Conservation (phyloP, 2,113 vertebrate genomes). For the Gambusia affinis region DNA sequence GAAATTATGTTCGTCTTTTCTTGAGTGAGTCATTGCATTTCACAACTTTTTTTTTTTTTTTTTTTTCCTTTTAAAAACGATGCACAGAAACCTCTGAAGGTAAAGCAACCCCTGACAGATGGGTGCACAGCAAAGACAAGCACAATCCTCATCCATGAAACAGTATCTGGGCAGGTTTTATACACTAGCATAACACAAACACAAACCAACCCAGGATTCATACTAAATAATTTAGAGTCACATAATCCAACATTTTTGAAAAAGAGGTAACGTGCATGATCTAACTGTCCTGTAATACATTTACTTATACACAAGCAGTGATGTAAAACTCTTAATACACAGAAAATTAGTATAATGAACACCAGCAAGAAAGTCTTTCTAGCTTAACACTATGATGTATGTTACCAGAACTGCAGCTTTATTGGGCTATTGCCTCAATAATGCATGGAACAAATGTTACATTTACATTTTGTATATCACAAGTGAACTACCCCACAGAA, state of each 20-base stretch:
- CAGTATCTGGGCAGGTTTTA: slow-evolving; percentile 5
- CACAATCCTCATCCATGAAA: slow-evolving; percentile 6
- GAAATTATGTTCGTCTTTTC: not conserved
- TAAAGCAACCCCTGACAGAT: not conserved
- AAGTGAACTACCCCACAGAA: not conserved
- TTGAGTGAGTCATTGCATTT: not conserved
- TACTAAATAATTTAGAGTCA: slow-evolving; percentile 22
- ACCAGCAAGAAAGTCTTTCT: slow-evolving; percentile 8
- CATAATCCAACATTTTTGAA: not conserved
- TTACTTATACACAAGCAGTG: not conserved
- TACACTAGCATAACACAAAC: slow-evolving; percentile 1
- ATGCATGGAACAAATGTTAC: slow-evolving; percentile 24
- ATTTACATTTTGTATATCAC: slow-evolving; percentile 28
- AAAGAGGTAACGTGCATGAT: slow-evolving; percentile 4
- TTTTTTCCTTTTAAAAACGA: not conserved
- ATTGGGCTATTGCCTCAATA: slow-evolving; percentile 13
- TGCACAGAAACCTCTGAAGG: not conserved
- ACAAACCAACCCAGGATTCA: not conserved
- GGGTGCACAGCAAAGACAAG: not conserved
- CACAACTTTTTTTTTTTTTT: not conserved
- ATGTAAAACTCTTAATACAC: not conserved
- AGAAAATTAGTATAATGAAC: not conserved
- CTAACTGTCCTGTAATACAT: slow-evolving; percentile 6
- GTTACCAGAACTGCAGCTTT: not conserved
- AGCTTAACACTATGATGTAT: slow-evolving; percentile 3